Evolutionary conservation across 1,140 invertebrate species (phyloP), one percentile per base, ranked within the genome.

Genomic region (Euschistus heros): DNA sequence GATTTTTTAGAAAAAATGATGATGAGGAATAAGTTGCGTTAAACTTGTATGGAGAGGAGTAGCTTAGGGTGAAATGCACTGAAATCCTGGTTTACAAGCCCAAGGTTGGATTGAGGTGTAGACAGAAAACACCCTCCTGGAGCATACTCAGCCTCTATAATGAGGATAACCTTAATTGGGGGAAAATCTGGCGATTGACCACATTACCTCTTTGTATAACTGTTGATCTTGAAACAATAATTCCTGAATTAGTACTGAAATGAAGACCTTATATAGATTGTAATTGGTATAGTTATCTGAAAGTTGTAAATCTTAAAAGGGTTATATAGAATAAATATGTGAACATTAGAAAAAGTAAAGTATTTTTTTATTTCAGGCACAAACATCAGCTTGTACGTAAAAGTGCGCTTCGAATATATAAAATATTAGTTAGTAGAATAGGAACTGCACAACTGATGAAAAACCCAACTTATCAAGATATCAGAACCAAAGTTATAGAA

Each of bases 361-460:
- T 10, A 44, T 44, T 44, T 47, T 18, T 50, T 50, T 27, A 8
- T 26, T 57, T 8, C 24, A 57, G 54, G 6, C 54, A 57, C 54
- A 57, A 26, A 57, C 54, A 57, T 57, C 54, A 22, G 15, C 24
- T 57, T 17, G 54, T 57, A 2, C 18, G 54, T 4, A 57, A 57
- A 26, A 57, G 54, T 57, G 18, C 54, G 4, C 54, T 57, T 0
- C 20, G 54, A 26, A 22, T 57, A 27, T 26, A 24, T 22, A 57
- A 57, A 57, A 26, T 57, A 17, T 17, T 57, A 10, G 14, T 57
- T 24, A 57, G 24, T 15, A 22, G 54, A 27, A 57, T 57, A 10
- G 54, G 54, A 24, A 24, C 24, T 17, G 18, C 22, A 24, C 15
- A 20, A 5, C 24, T 57, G 15, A 57, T 57, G 24, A 57, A 26